Evolutionary conservation across 2,113 vertebrate species (phyloP).

Genomic region (Hippopotamus amphibius): DNA sequence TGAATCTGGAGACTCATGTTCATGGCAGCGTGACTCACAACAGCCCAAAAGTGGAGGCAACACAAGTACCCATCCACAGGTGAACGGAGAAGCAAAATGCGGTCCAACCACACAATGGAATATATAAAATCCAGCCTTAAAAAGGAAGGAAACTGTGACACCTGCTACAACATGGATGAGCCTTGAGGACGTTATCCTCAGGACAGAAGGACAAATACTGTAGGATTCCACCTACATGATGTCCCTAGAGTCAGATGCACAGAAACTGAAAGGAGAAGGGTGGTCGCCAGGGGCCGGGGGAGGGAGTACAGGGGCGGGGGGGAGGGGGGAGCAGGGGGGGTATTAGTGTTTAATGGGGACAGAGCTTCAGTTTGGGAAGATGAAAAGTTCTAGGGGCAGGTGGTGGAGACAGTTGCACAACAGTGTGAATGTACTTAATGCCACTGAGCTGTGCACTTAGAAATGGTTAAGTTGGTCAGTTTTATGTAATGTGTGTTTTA

Average conservation of each 20-base stretch:
- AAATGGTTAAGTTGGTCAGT: background rate
- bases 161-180: background rate
- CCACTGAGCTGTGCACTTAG: background rate
- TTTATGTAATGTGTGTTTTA: background rate
- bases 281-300: too few species aligned
- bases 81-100: background rate
- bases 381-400: background rate
- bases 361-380: background rate
- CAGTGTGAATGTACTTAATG: background rate
- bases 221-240: background rate
- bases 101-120: rapidly evolving
- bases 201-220: background rate
- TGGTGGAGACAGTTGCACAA: rapidly evolving
- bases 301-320: rapidly evolving
- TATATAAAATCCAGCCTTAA: background rate
- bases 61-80: background rate
- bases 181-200: background rate
- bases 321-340: background rate
- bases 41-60: background rate
- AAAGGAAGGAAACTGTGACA: background rate
- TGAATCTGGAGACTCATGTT: background rate
- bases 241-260: background rate
- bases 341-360: background rate
- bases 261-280: background rate
- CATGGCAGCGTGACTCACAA: background rate